Evolutionary conservation across 2,113 vertebrate species (phyloP).

Genomic region (Pterophyllum scalare): DNA sequence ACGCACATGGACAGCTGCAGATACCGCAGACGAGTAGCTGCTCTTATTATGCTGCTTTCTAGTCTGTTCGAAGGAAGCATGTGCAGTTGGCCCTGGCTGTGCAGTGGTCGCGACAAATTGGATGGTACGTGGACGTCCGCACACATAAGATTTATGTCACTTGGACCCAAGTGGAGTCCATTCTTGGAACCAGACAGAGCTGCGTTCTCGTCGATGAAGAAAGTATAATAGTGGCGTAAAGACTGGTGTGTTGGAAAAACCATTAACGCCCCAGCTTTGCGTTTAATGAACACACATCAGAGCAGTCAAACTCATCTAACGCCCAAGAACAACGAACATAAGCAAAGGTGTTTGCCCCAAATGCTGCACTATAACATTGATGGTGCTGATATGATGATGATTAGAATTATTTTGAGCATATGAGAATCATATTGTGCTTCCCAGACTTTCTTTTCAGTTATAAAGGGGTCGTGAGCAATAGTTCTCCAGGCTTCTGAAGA

Average conservation of each 20-base stretch:
- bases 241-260: not conserved
- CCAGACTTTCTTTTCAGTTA: not conserved
- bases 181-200: not conserved
- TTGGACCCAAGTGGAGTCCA: not conserved
- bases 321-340: not conserved
- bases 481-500: not conserved
- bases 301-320: not conserved
- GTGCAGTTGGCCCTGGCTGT: not conserved
- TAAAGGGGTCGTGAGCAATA: not conserved
- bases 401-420: not conserved
- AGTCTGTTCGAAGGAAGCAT: not conserved
- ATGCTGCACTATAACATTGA: no score
- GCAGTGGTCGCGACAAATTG: not conserved
- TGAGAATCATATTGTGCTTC: rapidly evolving
- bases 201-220: not conserved
- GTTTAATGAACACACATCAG: no score
- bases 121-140: not conserved
- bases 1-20: slow-evolving; percentile 8
- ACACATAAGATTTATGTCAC: not conserved
- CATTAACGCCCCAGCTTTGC: no score
- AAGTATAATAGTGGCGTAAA: not conserved
- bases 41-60: slow-evolving; percentile 1
- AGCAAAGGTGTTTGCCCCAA: not conserved
- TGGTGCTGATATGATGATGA: no score
- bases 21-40: not conserved